Evolutionary conservation across 2,113 vertebrate genomes (phyloP), one percentile per base, ranked within the genome.

Genomic region (Barbus barbus): DNA sequence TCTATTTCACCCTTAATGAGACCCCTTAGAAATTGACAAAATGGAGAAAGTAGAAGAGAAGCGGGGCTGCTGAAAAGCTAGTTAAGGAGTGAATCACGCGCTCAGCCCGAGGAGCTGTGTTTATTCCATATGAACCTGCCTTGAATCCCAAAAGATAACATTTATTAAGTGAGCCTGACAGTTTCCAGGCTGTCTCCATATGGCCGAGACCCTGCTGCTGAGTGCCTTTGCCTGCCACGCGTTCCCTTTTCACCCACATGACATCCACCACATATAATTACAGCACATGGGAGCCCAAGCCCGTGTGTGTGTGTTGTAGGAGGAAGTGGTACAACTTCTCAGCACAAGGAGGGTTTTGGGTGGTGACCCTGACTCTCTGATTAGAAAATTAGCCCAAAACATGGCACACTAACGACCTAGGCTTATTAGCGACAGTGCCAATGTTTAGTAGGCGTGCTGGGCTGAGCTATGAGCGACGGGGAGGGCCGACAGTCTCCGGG

Each of bases 121-220:
- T 93, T 92, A 90, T 93, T 92, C 91, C 90, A 90, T 91, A 93
- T 56, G 73, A 89, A 90, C 91, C 92, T 94, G 93, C 93, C 93
- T 94, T 93, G 91, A 88, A 84, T 96, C 94, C 94, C 93, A 89
- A 85, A 94, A 95, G 95, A 94, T 92, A 92, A 92, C 91, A 94
- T 93, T 89, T 93, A 88, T 93, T 96, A 95, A 96, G 93, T 93
- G 94, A 95, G 94, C 90, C 90, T 95, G 95, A 96, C 94, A 95
- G 94, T 91, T 95, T 95, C 93, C 92, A 96, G 93, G 90, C 93
- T 93, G 93, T 90, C 92, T 94, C 95, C 95, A 94, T 95, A 96
- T 95, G 95, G 95, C 92, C 86, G 90, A 89, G 92, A 91, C 91
- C 83, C 88, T 89, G 91, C 90, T 92, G 84, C 88, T 81, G 85